Base-by-base conservation (phyloP, 2,113 vertebrate genomes). In the Rhinopomastus cyanomelas region DNA sequence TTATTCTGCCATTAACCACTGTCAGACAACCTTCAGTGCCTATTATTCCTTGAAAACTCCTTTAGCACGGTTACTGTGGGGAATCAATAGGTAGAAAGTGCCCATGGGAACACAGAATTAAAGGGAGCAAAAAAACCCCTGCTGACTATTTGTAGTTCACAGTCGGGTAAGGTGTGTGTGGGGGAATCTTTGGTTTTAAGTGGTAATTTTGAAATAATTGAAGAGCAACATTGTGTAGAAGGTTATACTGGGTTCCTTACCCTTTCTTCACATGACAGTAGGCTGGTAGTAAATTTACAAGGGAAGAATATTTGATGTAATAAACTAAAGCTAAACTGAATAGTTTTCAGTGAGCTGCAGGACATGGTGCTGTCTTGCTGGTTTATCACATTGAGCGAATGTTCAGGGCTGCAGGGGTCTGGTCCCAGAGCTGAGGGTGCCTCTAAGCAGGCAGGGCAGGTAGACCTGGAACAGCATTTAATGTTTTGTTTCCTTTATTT, bases 1-100 rank as follows among this genome's bases (percentile, higher is more conserved):
- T 95, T 93, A 95, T 95, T 92, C 34, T 85, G 91, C 94, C 87
- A 95, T 96, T 96, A 96, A 80, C 76, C 67, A 81, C 55, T 94
- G 67, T 82, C 77, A 78, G 59, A 55, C 56, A 71, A 59, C 62
- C 59, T 95, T 94, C 14, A 61, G 60, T 6, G 3, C 20, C 1
- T 78, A 34, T 66, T 86, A 76, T 77, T 96, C 46, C 26, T 88
- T 64, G 53, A 46, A 64, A 96, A 61, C 27, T 57, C 79, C 71
- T 92, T 88, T 84, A 73, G 36, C 15, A 7, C 68, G 0, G 0
- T 79, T 75, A 72, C 80, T 5, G 26, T 34, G 81, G 72, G 71
- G 74, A 95, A 83, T 96, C 60, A 77, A 78, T 86, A 95, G 91
- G 60, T 83, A 74, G 57, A 78, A 94, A 94, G n/a, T 36, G 67